These are phyloP conservation scores for Micromesistius poutassou DNA, from an alignment of 2,797 vertebrate genomes.

Conservation along the genomic window DNA sequence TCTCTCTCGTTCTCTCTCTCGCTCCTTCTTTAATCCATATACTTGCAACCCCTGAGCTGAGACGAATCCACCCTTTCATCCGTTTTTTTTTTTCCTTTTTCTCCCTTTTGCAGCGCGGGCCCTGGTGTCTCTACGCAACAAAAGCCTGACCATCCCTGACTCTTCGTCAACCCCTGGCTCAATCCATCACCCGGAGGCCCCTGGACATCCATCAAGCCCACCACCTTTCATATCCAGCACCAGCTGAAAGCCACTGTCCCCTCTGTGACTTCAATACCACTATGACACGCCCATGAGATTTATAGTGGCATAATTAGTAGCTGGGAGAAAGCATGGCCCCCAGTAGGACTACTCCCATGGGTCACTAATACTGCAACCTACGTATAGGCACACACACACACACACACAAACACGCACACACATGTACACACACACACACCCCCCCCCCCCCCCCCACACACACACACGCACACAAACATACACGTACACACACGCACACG, in stretches of 20 bases:
- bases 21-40: slow-evolving; percentile 32
- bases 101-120: slow-evolving; percentile 45
- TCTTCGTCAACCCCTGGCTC: slow-evolving; percentile 70
- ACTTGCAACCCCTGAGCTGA: not conserved
- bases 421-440: no score
- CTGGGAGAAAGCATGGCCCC: slow-evolving; percentile 54
- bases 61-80: slow-evolving; percentile 47
- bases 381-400: not conserved
- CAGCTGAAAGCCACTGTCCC: slow-evolving; percentile 75
- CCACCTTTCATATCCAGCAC: slow-evolving; percentile 72
- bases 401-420: no score
- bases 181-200: slow-evolving; percentile 73
- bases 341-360: not conserved
- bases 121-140: slow-evolving; percentile 63
- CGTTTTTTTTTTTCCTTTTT: slow-evolving; percentile 47
- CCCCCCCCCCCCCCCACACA: no score
- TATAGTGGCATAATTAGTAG: slow-evolving; percentile 73
- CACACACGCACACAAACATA: not conserved
- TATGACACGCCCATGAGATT: slow-evolving; percentile 70
- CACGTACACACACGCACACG: not conserved
- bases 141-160: slow-evolving; percentile 70
- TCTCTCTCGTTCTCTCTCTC: slow-evolving; percentile 40
- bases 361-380: not conserved
- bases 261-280: slow-evolving; percentile 69
- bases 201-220: slow-evolving; percentile 68